A percentile compares a stretch with the other conserved stretches of the same genome.
Evolutionary conservation across 1,140 invertebrate genomes (phyloP).

Genomic region (Dryas iulia): DNA sequence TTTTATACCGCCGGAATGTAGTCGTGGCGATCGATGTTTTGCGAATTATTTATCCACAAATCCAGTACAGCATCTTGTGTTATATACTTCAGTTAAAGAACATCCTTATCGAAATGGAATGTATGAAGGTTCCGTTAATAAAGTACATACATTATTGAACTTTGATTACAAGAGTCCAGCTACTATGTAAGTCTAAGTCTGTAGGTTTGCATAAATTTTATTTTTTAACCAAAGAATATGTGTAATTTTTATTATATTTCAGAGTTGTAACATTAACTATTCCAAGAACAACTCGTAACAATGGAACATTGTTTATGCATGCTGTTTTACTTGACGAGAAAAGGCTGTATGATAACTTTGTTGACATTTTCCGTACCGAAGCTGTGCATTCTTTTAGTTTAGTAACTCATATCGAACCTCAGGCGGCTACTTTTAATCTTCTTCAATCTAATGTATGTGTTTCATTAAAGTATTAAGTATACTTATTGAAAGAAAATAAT

Average conservation of each 20-base stretch:
- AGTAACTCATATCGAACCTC: constrained; percentile 86
- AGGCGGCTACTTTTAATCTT: constrained; percentile 88
- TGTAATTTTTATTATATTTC: constrained; percentile 39
- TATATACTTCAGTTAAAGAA: constrained; percentile 81
- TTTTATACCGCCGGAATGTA: constrained; percentile 86
- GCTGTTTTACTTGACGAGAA: constrained; percentile 80
- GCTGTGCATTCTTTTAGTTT: constrained; percentile 82
- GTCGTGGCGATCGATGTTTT: constrained; percentile 81
- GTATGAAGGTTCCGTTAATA: constrained; percentile 50
- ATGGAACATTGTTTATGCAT: constrained; percentile 89
- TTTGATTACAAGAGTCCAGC: constrained; percentile 80
- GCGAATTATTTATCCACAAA: constrained; percentile 80
- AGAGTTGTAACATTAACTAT: constrained; percentile 84
- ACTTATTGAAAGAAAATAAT: no score
- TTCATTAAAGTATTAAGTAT: constrained; percentile 8
- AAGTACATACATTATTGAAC: constrained; percentile 68
- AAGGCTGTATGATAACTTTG: constrained; percentile 77
- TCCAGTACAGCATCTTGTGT: constrained; percentile 81
- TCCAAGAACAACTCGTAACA: constrained; percentile 86
- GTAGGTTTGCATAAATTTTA: not conserved
- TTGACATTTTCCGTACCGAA: constrained; percentile 78
- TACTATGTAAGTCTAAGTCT: constrained; percentile 52
- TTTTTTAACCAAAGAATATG: not conserved
- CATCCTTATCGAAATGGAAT: constrained; percentile 67
- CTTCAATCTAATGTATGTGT: constrained; percentile 80